Evolutionary conservation across 2,888 invertebrate genomes (phyloP).

Genomic region (Lacanobia oleracea): DNA sequence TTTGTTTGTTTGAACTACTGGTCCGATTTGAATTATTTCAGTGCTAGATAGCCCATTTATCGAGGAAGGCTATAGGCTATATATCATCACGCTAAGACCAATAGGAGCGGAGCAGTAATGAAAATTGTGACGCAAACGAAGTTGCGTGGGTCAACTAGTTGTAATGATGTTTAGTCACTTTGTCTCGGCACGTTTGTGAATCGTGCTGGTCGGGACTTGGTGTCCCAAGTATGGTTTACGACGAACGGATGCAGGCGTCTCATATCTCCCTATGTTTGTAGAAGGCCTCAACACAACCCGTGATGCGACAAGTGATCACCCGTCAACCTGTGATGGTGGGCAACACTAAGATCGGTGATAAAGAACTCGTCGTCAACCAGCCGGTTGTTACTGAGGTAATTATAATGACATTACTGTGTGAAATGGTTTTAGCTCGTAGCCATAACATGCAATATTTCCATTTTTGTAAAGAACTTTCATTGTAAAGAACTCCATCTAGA

Average conservation of each 20-base stretch:
- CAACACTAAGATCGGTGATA: constrained; percentile 87
- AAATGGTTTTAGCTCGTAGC: neutral
- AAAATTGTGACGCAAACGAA: too few species aligned
- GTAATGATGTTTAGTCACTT: constrained; percentile 20
- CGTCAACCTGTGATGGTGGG: constrained; percentile 88
- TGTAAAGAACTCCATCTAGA: too few species aligned
- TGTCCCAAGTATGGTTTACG: constrained; percentile 38
- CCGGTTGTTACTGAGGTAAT: constrained; percentile 78
- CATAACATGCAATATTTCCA: too few species aligned
- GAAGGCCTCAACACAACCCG: constrained; percentile 78
- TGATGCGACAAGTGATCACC: constrained; percentile 85
- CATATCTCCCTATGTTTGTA: constrained; percentile 30
- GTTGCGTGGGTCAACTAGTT: too few species aligned
- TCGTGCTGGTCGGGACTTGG: constrained; percentile 50
- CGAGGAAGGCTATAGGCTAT: too few species aligned
- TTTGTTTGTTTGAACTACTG: too few species aligned
- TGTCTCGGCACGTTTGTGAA: constrained; percentile 48
- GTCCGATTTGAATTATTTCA: too few species aligned
- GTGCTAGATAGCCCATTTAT: too few species aligned
- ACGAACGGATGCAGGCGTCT: too few species aligned
- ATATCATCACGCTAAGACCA: too few species aligned
- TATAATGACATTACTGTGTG: neutral
- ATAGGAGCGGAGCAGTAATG: too few species aligned
- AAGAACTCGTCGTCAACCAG: constrained; percentile 83
- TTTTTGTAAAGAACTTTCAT: too few species aligned